Conservation (phyloP, 92 coral and sea anemone species). For the Pocillopora grandis region DNA sequence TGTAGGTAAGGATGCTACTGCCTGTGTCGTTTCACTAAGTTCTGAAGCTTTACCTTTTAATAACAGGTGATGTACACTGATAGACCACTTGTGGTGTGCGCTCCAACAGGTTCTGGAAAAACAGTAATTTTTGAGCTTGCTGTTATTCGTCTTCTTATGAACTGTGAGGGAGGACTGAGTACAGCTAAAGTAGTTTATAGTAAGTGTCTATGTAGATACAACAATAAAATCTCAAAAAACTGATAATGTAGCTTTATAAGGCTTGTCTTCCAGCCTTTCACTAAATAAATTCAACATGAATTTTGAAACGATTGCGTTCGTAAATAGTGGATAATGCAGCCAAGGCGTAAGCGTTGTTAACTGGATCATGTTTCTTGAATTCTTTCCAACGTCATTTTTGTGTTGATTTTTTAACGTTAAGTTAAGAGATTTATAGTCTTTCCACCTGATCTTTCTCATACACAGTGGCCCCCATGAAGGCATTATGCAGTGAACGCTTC, state of each 20-base stretch:
- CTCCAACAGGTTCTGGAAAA: slow-evolving; percentile 99
- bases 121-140: slow-evolving; percentile 97
- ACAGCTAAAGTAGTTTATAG: slow-evolving; percentile 67
- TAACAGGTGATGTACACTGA: slow-evolving; percentile 93
- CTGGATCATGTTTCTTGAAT: too few species aligned
- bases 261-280: too few species aligned
- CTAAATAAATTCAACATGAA: too few species aligned
- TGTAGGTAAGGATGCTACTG: background rate
- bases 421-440: too few species aligned
- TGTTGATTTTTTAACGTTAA: too few species aligned
- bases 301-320: too few species aligned
- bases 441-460: background rate
- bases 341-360: too few species aligned
- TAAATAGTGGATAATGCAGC: too few species aligned
- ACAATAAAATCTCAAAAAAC: too few species aligned
- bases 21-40: background rate
- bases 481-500: slow-evolving; percentile 93
- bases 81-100: slow-evolving; percentile 93
- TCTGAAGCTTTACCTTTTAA: background rate
- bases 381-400: too few species aligned
- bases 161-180: slow-evolving; percentile 40
- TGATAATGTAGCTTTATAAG: too few species aligned
- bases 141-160: slow-evolving; percentile 88
- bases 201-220: too few species aligned
- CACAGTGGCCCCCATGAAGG: slow-evolving; percentile 99